phyloP scores from a whole-genome alignment of 2,113 vertebrate species.

The Psittacula cyanocephala region DNA sequence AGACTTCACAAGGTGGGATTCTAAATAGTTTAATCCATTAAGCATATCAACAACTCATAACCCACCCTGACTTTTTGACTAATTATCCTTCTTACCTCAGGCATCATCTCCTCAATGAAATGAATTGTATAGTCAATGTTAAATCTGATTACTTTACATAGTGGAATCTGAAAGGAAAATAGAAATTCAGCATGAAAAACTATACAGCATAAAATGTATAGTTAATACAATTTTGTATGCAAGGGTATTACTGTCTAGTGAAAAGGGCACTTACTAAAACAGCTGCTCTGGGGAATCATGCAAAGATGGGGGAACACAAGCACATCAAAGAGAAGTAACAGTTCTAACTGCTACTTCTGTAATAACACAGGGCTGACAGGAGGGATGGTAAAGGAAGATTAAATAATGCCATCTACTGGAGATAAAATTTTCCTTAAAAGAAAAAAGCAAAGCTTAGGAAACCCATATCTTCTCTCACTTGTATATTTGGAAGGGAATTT shows the following conservation, averaged over 20 bases:
- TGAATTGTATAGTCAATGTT: constrained; percentile 99
- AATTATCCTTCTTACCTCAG: constrained; percentile 86
- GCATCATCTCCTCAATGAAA: constrained; percentile 98
- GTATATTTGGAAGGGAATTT: neutral
- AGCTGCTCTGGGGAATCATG: neutral
- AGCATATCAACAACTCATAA: neutral
- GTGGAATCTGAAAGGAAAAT: constrained; percentile 85
- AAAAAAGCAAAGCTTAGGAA: constrained; percentile 2
- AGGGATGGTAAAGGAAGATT: neutral
- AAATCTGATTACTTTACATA: constrained; percentile 98
- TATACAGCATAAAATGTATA: neutral
- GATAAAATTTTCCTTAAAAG: neutral
- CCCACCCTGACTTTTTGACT: constrained; percentile 8
- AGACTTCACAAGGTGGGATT: neutral
- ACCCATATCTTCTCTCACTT: neutral
- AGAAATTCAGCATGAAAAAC: constrained; percentile 21
- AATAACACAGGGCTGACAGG: neutral
- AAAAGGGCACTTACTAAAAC: neutral
- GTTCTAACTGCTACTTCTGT: neutral
- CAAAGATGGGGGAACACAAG: neutral
- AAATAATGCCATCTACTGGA: constrained; percentile 76
- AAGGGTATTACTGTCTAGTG: neutral
- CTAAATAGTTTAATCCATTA: neutral
- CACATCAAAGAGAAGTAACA: neutral
- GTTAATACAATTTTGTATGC: neutral